These are phyloP conservation scores for Heloderma charlesbogerti DNA, from an alignment of 2,113 vertebrate genomes.

Conservation along the genomic window DNA sequence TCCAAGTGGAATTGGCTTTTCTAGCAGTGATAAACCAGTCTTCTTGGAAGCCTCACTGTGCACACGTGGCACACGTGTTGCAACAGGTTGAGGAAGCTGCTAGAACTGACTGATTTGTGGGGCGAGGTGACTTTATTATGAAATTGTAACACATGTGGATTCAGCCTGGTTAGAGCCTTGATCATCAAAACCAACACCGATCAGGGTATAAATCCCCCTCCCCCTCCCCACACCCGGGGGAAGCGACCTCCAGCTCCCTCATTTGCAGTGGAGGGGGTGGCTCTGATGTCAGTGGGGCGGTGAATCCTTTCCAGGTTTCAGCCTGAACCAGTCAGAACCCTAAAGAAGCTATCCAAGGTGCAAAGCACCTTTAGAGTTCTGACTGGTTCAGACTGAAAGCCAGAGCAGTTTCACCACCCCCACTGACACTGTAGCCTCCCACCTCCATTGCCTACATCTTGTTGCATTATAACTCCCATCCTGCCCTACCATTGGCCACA, in stretches of 20 bases:
- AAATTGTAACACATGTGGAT: neutral
- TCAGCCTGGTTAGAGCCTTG: neutral
- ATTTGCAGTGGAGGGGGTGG: neutral
- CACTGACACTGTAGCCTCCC: too few species aligned
- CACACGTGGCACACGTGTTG: neutral
- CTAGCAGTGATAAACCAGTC: neutral
- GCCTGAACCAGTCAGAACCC: too few species aligned
- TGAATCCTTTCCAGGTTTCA: neutral
- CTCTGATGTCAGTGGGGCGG: neutral
- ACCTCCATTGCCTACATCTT: too few species aligned
- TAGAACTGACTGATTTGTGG: neutral
- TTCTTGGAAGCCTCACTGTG: neutral
- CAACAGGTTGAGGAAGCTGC: neutral
- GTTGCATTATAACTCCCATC: neutral
- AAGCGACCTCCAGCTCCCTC: neutral
- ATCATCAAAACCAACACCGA: fast-evolving
- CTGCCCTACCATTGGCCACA: neutral
- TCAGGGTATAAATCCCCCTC: neutral
- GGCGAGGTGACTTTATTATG: neutral
- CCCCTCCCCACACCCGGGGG: too few species aligned
- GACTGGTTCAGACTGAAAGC: too few species aligned
- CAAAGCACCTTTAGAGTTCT: too few species aligned
- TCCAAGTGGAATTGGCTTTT: neutral
- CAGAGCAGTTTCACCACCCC: too few species aligned
- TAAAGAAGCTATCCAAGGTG: too few species aligned